These are phyloP conservation scores for Sylvilagus bachmani DNA, from an alignment of 2,113 vertebrate genomes.

Conservation along the genomic window DNA sequence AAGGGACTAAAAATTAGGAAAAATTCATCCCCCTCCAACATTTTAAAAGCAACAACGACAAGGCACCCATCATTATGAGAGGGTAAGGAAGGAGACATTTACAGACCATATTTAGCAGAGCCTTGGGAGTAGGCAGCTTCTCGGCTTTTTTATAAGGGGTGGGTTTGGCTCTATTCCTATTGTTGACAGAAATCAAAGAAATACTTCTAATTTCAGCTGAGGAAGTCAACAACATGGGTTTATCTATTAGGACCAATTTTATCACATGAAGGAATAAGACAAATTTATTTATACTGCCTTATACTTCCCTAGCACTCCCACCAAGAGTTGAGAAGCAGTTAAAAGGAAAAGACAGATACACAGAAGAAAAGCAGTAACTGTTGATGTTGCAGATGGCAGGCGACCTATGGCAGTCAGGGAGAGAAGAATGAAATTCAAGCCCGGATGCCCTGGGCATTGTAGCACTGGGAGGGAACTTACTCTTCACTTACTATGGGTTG, in stretches of 20 bases:
- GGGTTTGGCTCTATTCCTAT: constrained; percentile 3
- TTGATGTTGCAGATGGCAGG: neutral
- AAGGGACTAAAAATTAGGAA: constrained; percentile 18
- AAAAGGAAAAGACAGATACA: neutral
- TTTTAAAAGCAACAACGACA: neutral
- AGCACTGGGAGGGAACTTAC: neutral
- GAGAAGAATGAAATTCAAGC: neutral
- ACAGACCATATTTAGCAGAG: neutral
- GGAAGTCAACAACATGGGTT: constrained; percentile 45
- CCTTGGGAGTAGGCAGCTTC: neutral
- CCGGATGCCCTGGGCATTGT: neutral
- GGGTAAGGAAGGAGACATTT: neutral
- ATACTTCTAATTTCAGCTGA: constrained; percentile 54
- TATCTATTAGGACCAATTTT: constrained; percentile 11
- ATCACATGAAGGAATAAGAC: neutral
- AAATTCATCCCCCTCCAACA: neutral
- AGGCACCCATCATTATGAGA: neutral
- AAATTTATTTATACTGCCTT: neutral
- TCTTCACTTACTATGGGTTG: neutral
- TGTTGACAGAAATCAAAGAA: constrained; percentile 42
- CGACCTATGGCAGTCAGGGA: neutral
- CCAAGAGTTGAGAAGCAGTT: neutral
- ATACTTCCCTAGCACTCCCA: neutral
- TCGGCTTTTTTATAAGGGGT: neutral
- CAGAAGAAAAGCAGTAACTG: neutral